A percentile compares a stretch with the other conserved stretches of the same genome.
Evolutionary conservation across 2,113 vertebrate genomes (phyloP).

Genomic region (Stictonetta naevosa): DNA sequence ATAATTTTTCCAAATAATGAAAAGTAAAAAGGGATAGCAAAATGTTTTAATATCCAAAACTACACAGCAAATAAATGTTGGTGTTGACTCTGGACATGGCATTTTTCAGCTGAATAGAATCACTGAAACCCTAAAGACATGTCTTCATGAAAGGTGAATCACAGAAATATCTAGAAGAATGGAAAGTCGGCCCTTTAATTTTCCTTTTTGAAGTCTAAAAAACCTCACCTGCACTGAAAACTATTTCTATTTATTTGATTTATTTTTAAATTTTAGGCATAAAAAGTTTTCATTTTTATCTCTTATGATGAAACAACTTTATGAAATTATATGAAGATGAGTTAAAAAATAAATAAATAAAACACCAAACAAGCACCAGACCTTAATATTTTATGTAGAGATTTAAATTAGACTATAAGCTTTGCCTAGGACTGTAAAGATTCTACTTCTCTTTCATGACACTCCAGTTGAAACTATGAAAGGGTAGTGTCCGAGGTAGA

Average conservation of each 20-base stretch:
- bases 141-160: background rate
- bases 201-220: conserved; percentile 13
- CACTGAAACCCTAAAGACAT: background rate
- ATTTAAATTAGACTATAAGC: background rate
- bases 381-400: background rate
- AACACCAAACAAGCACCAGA: background rate
- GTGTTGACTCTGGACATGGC: background rate
- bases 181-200: background rate
- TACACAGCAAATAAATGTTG: background rate
- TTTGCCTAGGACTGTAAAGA: background rate
- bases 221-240: background rate
- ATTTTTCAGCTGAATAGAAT: background rate
- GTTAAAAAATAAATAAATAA: background rate
- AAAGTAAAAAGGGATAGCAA: background rate
- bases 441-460: background rate
- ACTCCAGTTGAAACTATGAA: background rate
- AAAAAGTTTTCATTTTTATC: background rate
- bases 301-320: background rate
- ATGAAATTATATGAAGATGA: background rate
- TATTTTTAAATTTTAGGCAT: background rate
- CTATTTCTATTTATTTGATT: background rate
- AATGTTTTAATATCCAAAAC: background rate
- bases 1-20: background rate
- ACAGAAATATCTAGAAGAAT: background rate
- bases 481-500: background rate